These are phyloP conservation scores for Panzeria rudis DNA, from an alignment of 2,888 invertebrate species.

Conservation along the genomic window DNA sequence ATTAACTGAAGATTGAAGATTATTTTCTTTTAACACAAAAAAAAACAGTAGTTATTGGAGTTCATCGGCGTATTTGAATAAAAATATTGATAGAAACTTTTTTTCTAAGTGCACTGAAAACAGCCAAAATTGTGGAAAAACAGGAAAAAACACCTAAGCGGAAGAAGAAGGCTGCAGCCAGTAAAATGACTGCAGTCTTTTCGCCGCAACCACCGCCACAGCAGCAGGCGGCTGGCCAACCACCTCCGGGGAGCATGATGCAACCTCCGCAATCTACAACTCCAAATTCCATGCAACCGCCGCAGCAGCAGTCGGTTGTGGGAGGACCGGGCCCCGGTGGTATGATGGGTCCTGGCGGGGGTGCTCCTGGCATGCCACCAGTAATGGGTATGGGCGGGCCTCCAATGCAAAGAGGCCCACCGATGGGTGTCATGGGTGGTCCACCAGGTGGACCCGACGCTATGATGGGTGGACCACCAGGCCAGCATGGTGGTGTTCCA, in stretches of 20 bases:
- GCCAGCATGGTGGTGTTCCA: constrained; percentile 84
- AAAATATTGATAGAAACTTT: not conserved
- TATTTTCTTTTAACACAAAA: not conserved
- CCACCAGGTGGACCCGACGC: constrained; percentile 75
- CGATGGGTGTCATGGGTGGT: constrained; percentile 75
- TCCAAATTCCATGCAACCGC: constrained; percentile 76
- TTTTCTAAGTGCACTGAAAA: constrained; percentile 72
- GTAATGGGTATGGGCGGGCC: constrained; percentile 75
- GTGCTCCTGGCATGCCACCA: constrained; percentile 74
- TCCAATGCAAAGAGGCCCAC: constrained; percentile 78
- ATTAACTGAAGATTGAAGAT: constrained; percentile 27
- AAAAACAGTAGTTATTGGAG: not conserved
- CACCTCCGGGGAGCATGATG: constrained; percentile 72
- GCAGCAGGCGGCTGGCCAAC: constrained; percentile 73
- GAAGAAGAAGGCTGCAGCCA: constrained; percentile 84
- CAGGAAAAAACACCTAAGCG: constrained; percentile 83
- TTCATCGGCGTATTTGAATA: not conserved
- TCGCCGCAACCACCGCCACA: constrained; percentile 83
- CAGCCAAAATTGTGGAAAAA: constrained; percentile 84
- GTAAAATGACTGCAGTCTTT: constrained; percentile 84
- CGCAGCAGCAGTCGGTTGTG: constrained; percentile 75
- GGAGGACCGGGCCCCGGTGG: constrained; percentile 72
- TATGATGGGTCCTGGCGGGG: constrained; percentile 65
- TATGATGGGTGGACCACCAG: constrained; percentile 80
- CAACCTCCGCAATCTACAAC: constrained; percentile 75